Evolutionary conservation across 2,113 vertebrate species (phyloP).

Genomic region (Anthoscopus minutus): DNA sequence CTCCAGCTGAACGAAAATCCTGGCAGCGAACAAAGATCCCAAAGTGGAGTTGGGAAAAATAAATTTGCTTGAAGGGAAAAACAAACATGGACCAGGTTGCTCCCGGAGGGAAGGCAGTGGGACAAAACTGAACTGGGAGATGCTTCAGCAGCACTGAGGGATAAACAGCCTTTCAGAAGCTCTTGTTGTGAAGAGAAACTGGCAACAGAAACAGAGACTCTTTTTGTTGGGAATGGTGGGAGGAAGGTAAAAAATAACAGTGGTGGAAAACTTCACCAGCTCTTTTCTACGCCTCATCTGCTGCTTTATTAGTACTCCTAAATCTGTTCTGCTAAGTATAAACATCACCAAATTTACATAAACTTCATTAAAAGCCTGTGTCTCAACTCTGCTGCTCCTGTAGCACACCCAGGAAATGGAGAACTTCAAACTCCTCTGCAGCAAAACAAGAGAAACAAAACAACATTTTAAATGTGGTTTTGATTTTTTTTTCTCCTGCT

Average conservation of each 20-base stretch:
- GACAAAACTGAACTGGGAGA: not conserved
- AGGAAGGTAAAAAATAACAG: conserved; percentile 56
- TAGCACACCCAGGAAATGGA: conserved; percentile 3
- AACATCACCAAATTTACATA: conserved; percentile 54
- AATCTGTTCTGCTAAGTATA: conserved; percentile 62
- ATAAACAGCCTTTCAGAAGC: not conserved
- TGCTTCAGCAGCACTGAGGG: not conserved
- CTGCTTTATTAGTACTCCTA: conserved; percentile 58
- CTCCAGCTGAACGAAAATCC: not conserved
- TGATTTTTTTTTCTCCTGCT: fast-evolving
- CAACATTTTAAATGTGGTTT: not conserved
- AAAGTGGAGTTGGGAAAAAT: not conserved
- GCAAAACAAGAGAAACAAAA: not conserved
- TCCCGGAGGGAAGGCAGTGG: not conserved
- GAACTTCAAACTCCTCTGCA: conserved; percentile 26
- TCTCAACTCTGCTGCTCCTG: conserved; percentile 27
- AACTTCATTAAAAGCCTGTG: conserved; percentile 55
- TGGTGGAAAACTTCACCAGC: conserved; percentile 30
- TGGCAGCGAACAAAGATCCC: not conserved
- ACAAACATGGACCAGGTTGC: not conserved
- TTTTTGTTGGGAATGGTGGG: conserved; percentile 34
- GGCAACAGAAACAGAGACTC: conserved; percentile 7
- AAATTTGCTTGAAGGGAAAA: not conserved
- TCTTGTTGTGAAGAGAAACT: conserved; percentile 18
- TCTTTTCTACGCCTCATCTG: conserved; percentile 57